These are phyloP conservation scores for Ptychobarbus kaznakovi DNA, from an alignment of 2,797 vertebrate species.

Conservation along the genomic window DNA sequence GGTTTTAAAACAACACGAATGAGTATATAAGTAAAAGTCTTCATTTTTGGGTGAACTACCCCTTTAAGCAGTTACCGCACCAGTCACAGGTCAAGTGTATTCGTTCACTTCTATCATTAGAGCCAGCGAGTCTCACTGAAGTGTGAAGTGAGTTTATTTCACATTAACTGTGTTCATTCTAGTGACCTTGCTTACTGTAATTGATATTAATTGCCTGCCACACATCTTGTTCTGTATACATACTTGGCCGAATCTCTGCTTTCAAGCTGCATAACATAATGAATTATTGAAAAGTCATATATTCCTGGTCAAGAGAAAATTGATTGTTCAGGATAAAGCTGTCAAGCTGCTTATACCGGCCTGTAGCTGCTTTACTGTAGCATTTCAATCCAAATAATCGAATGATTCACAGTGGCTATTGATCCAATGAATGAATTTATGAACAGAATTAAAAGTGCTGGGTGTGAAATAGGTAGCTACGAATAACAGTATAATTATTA, in stretches of 20 bases:
- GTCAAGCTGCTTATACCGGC: constrained; percentile 20
- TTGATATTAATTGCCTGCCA: constrained; percentile 82
- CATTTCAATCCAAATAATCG: neutral
- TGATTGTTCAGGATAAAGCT: constrained; percentile 31
- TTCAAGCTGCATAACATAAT: constrained; percentile 35
- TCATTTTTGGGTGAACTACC: neutral
- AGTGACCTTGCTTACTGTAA: constrained; percentile 72
- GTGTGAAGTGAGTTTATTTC: constrained; percentile 71
- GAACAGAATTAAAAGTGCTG: constrained; percentile 11
- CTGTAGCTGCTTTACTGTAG: constrained; percentile 25
- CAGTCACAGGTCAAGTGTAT: neutral
- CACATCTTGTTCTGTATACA: constrained; percentile 46
- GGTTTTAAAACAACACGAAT: neutral
- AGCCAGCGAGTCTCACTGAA: constrained; percentile 40
- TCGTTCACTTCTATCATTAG: constrained; percentile 43
- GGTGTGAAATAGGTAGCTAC: neutral
- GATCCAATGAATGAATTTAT: constrained; percentile 5
- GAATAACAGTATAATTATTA: neutral
- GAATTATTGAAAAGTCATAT: constrained; percentile 44
- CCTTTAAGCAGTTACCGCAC: constrained; percentile 17
- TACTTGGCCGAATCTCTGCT: constrained; percentile 27
- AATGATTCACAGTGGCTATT: constrained; percentile 15
- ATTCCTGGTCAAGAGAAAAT: constrained; percentile 38
- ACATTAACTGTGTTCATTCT: constrained; percentile 69
- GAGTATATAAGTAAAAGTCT: neutral